Conservation (phyloP, 2,113 vertebrate genomes). For the Nothobranchius furzeri region DNA sequence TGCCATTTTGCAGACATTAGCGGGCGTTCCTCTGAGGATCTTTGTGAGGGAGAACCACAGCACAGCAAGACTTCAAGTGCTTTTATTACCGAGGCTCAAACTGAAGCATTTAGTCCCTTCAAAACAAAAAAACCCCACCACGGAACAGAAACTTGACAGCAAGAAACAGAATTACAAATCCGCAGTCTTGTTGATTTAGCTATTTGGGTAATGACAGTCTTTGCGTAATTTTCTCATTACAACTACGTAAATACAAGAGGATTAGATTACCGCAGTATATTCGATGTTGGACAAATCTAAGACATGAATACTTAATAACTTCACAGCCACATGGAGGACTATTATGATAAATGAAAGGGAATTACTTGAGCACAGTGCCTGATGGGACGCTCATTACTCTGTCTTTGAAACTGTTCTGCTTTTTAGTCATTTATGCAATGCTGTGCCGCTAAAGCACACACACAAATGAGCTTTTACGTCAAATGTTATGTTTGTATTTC, state of each 20-base stretch:
- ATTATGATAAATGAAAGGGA: slow-evolving; percentile 55
- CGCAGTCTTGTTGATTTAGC: slow-evolving; percentile 23
- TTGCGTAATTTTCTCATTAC: slow-evolving; percentile 39
- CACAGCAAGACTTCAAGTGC: not conserved
- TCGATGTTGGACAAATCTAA: slow-evolving; percentile 50
- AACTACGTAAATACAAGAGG: slow-evolving; percentile 47
- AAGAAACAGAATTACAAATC: slow-evolving; percentile 2
- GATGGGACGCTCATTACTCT: slow-evolving; percentile 52
- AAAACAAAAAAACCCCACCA: slow-evolving; percentile 7
- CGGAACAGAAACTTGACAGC: slow-evolving; percentile 14
- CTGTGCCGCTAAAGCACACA: not conserved
- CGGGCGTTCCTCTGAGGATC: slow-evolving; percentile 24
- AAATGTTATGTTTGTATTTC: too few species aligned
- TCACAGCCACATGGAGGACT: slow-evolving; percentile 36
- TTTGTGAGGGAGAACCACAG: slow-evolving; percentile 14
- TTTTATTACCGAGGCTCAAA: not conserved
- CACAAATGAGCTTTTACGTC: too few species aligned
- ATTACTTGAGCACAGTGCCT: slow-evolving; percentile 49
- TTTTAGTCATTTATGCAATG: slow-evolving; percentile 7
- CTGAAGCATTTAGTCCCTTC: slow-evolving; percentile 18
- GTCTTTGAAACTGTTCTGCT: slow-evolving; percentile 44
- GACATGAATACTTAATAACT: slow-evolving; percentile 57
- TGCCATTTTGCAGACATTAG: slow-evolving; percentile 21
- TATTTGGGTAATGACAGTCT: slow-evolving; percentile 33
- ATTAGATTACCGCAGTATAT: slow-evolving; percentile 48